Conservation (phyloP, 2,113 vertebrate genomes). For the Takifugu flavidus region DNA sequence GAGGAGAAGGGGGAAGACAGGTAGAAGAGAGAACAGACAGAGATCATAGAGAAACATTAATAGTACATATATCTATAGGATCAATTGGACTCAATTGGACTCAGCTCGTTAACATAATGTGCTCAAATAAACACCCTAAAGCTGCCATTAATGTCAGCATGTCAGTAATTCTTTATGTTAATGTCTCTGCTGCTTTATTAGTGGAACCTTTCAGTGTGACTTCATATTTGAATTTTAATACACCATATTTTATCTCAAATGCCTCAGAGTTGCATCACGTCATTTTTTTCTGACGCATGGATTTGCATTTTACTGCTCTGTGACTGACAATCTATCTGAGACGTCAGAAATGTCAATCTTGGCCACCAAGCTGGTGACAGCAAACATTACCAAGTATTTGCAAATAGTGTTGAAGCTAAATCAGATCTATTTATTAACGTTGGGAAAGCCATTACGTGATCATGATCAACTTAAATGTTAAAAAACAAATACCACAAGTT, state of each 20-base stretch:
- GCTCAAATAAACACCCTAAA: neutral
- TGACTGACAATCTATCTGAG: slow-evolving; percentile 46
- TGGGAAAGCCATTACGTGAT: neutral
- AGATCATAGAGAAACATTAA: no score
- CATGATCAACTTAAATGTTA: slow-evolving; percentile 27
- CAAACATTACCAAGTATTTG: slow-evolving; percentile 44
- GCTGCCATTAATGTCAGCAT: slow-evolving; percentile 16
- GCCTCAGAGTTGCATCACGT: slow-evolving; percentile 6
- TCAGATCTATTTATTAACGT: neutral
- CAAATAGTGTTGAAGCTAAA: slow-evolving; percentile 33
- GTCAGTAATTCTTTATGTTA: slow-evolving; percentile 30
- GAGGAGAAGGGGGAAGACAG: no score
- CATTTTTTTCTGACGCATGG: neutral
- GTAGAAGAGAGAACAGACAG: no score
- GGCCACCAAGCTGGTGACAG: slow-evolving; percentile 16
- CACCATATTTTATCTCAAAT: slow-evolving; percentile 24
- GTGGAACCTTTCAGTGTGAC: slow-evolving; percentile 12
- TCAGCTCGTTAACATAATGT: no score
- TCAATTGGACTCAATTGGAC: neutral
- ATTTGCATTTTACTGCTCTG: slow-evolving; percentile 11
- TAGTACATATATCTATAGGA: neutral
- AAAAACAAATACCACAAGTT: slow-evolving; percentile 28
- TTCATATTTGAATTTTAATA: slow-evolving; percentile 46
- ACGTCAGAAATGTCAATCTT: slow-evolving; percentile 27
- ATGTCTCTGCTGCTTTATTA: slow-evolving; percentile 1